Evolutionary conservation across 2,113 vertebrate genomes (phyloP).

Genomic region (Cyanoliseus patagonus): DNA sequence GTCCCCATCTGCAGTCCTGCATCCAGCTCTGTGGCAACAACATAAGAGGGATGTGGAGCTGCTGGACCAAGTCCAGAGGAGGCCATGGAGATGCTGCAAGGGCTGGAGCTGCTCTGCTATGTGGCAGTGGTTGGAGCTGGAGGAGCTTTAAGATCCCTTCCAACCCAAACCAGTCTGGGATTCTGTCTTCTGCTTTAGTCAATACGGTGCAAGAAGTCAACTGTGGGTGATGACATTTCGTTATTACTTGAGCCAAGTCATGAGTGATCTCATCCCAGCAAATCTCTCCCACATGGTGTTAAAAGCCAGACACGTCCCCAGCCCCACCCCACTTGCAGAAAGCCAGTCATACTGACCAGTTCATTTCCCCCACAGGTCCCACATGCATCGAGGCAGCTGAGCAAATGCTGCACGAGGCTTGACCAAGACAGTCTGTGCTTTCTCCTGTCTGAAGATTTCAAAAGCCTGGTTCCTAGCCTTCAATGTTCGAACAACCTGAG

Average conservation of each 20-base stretch:
- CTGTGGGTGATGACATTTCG: neutral
- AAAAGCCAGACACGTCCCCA: neutral
- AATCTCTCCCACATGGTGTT: neutral
- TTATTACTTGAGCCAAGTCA: neutral
- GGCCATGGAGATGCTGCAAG: neutral
- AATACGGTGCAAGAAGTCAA: neutral
- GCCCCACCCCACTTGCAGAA: neutral
- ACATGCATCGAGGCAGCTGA: fast-evolving
- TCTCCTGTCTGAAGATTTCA: constrained; percentile 10
- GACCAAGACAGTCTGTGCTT: neutral
- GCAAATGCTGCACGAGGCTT: neutral
- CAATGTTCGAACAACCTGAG: neutral
- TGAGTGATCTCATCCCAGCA: neutral
- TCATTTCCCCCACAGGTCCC: neutral
- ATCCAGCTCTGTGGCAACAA: too few relatives aligned
- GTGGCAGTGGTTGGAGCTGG: neutral
- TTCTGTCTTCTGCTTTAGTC: neutral
- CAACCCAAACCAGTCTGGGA: neutral
- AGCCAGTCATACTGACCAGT: neutral
- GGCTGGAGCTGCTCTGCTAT: neutral
- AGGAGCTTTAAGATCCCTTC: neutral
- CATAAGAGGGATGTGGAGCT: neutral
- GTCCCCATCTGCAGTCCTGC: neutral
- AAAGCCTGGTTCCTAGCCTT: neutral
- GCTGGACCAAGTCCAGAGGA: neutral